phyloP scores from a whole-genome alignment of 2,113 vertebrate species.

The Oncorhynchus masou region DNA sequence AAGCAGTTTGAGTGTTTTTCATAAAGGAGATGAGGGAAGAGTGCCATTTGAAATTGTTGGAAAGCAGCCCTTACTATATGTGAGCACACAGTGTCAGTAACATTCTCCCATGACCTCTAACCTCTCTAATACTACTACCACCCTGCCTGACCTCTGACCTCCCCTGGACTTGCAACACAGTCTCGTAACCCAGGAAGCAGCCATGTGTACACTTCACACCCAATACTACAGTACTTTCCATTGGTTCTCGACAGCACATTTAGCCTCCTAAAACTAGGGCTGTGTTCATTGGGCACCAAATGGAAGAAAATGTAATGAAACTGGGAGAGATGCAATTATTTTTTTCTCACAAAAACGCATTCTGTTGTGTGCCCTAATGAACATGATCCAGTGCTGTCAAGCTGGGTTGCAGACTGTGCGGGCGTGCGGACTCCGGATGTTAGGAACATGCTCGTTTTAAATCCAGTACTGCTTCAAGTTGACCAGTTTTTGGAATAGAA shows the following conservation, averaged over 20 bases:
- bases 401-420: constrained; percentile 58
- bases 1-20: not conserved
- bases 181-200: constrained; percentile 51
- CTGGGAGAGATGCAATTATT: too few species aligned
- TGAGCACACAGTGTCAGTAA: constrained; percentile 58
- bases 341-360: too few species aligned
- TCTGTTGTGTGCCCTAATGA: too few species aligned
- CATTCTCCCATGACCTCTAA: constrained; percentile 54
- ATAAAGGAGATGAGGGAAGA: constrained; percentile 38
- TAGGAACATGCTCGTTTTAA: constrained; percentile 20
- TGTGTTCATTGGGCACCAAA: too few species aligned
- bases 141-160: constrained; percentile 42
- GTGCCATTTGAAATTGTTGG: constrained; percentile 44
- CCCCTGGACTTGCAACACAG: constrained; percentile 56
- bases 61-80: constrained; percentile 35
- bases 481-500: not conserved
- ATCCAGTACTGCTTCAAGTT: constrained; percentile 72
- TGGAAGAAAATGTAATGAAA: too few species aligned
- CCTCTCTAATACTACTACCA: constrained; percentile 57
- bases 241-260: constrained; percentile 17
- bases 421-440: constrained; percentile 42
- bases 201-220: too few species aligned
- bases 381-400: not conserved
- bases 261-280: not conserved
- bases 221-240: constrained; percentile 9